Percentiles rank a stretch among this genome's conserved stretches.
Evolutionary conservation across 2,113 vertebrate species (phyloP).

Genomic region (Myiozetetes cayanensis): DNA sequence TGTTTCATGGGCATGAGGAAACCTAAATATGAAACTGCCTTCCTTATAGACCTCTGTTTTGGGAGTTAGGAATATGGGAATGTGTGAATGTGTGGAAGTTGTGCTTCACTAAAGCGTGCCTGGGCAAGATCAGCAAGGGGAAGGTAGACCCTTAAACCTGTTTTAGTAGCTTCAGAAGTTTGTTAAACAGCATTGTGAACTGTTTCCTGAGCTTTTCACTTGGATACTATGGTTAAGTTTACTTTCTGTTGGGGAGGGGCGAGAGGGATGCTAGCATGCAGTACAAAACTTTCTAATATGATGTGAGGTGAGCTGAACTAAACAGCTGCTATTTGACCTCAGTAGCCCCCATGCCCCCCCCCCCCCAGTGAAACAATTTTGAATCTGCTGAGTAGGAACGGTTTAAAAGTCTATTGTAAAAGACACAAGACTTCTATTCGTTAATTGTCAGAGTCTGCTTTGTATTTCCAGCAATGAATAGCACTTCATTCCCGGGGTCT

Average conservation of each 20-base stretch:
- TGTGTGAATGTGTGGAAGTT: neutral
- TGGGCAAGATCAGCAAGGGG: neutral
- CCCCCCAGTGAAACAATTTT: constrained; percentile 16
- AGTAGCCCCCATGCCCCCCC: neutral
- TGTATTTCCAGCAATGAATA: constrained; percentile 43
- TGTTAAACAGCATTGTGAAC: neutral
- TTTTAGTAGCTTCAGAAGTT: neutral
- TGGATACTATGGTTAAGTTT: neutral
- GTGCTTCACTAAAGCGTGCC: neutral
- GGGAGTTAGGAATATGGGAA: neutral
- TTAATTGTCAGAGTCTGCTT: constrained; percentile 60
- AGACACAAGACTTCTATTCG: constrained; percentile 55
- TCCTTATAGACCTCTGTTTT: neutral
- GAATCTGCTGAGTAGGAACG: constrained; percentile 16
- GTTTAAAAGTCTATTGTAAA: constrained; percentile 64
- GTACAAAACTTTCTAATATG: neutral
- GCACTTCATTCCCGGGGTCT: constrained; percentile 49
- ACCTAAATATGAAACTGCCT: neutral
- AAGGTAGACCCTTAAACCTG: neutral
- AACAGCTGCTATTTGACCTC: constrained; percentile 18
- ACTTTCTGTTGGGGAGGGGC: neutral
- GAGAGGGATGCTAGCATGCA: neutral
- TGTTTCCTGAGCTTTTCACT: neutral
- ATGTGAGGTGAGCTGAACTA: neutral
- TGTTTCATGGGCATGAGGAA: neutral